These are phyloP conservation scores for Hyaena hyaena DNA, from an alignment of 2,113 vertebrate species.

Conservation along the genomic window DNA sequence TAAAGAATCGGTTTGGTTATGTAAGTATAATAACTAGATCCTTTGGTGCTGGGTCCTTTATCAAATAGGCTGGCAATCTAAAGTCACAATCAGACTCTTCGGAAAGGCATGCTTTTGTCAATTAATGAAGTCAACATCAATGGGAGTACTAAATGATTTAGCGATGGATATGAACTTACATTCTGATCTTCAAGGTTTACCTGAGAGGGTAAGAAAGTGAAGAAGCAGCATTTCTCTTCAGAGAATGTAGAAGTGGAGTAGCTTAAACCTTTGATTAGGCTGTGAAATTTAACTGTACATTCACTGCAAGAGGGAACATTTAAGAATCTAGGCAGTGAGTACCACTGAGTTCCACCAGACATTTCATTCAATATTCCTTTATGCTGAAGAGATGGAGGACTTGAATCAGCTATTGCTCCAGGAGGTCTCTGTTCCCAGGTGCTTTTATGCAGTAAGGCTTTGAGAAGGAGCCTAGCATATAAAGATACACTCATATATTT, in stretches of 20 bases:
- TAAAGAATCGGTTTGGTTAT: constrained; percentile 7
- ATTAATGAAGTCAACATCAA: neutral
- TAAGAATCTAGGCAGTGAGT: neutral
- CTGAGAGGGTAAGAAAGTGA: neutral
- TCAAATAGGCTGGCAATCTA: neutral
- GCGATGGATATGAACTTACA: neutral
- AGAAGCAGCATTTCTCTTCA: neutral
- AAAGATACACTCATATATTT: neutral
- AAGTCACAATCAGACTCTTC: neutral
- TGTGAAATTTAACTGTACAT: neutral
- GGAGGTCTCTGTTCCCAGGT: neutral
- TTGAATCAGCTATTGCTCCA: neutral
- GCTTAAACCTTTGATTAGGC: neutral
- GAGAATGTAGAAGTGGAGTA: neutral
- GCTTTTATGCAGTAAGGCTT: neutral
- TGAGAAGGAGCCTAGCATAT: neutral
- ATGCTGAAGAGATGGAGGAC: neutral
- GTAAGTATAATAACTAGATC: neutral
- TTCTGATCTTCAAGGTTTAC: neutral
- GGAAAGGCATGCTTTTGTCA: neutral
- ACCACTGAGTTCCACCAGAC: neutral
- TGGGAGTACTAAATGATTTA: neutral
- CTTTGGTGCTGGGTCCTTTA: neutral
- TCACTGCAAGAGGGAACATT: neutral
- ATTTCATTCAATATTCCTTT: neutral